Evolutionary conservation across 2,113 vertebrate genomes (phyloP).

Genomic region (Muscicapa adusta): DNA sequence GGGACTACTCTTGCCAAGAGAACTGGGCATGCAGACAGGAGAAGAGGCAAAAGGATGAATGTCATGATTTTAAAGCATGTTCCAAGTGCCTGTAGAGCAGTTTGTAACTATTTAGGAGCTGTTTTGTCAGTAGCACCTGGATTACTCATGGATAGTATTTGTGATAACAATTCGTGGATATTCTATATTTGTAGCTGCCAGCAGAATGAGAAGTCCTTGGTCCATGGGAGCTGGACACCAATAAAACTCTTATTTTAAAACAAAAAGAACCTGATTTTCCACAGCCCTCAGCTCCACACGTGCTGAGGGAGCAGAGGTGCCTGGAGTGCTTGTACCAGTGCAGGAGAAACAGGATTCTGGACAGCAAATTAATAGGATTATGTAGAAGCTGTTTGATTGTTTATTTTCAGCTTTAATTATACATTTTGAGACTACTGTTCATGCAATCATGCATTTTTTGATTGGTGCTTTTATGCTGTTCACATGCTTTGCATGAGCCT

Average conservation of each 20-base stretch:
- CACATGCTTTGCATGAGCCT: too few species aligned
- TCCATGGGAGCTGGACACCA: not conserved
- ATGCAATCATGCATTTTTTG: too few species aligned
- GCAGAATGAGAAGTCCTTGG: not conserved
- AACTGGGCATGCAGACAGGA: not conserved
- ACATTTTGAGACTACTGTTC: too few species aligned
- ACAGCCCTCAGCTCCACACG: rapidly evolving
- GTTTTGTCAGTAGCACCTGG: not conserved
- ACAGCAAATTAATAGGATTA: too few species aligned
- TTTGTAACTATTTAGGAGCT: not conserved
- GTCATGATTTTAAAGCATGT: not conserved
- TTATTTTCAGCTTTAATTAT: too few species aligned
- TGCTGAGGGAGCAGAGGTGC: not conserved
- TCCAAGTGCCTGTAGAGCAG: not conserved
- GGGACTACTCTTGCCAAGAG: not conserved
- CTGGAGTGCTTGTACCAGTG: not conserved
- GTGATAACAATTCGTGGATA: not conserved
- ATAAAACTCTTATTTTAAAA: not conserved
- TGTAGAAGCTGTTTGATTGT: too few species aligned
- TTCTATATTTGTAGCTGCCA: not conserved
- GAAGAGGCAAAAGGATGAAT: not conserved
- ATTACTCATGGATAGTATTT: too few species aligned
- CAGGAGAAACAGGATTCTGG: too few species aligned
- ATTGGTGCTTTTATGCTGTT: too few species aligned
- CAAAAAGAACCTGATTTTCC: not conserved